Conservation (phyloP, 1,140 invertebrate species). For the Saccostrea cuccullata region DNA sequence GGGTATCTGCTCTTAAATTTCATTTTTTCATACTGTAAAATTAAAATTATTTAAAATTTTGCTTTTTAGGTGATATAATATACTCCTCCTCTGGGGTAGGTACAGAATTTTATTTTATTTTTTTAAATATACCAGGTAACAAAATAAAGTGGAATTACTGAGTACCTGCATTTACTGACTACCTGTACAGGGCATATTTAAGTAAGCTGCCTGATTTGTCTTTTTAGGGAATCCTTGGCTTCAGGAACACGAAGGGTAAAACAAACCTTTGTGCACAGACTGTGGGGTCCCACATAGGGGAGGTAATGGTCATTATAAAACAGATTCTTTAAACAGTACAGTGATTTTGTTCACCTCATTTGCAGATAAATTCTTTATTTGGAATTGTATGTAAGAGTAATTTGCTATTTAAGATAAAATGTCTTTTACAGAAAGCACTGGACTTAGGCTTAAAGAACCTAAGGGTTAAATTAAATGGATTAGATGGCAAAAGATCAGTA, state of each 20-base stretch:
- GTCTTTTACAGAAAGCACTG: neutral
- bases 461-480: neutral
- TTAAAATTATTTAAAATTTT: neutral
- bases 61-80: conserved; percentile 3
- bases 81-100: neutral
- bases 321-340: too few species aligned
- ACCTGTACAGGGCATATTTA: neutral
- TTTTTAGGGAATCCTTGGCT: neutral
- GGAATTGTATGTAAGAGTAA: too few species aligned
- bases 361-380: too few species aligned
- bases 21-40: neutral
- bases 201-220: neutral
- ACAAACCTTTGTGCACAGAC: neutral
- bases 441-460: neutral
- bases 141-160: neutral
- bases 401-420: neutral
- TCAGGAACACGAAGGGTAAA: neutral
- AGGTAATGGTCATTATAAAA: neutral
- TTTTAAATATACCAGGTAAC: neutral
- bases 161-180: neutral
- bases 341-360: too few species aligned
- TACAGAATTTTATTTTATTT: neutral
- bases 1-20: neutral
- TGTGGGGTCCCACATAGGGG: conserved; percentile 6
- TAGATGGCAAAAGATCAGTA: neutral